Percentiles rank a stretch among this genome's conserved stretches.
Conservation (phyloP, 2,888 invertebrate genomes). For the Tinea pellionella region DNA sequence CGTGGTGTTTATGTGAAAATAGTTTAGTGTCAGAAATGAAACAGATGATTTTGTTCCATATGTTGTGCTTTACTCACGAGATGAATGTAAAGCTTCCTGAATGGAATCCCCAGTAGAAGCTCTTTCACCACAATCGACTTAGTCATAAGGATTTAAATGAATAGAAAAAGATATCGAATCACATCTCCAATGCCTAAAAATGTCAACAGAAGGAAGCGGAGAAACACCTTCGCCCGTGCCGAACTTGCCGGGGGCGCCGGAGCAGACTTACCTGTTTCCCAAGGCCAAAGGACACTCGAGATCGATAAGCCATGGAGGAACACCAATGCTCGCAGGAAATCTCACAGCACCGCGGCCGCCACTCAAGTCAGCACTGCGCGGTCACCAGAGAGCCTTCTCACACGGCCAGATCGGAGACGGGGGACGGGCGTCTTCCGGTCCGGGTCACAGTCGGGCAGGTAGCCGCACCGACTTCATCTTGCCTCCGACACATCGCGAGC, state of each 20-base stretch:
- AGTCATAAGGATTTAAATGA: conserved; percentile 44
- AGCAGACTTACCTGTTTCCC: conserved; percentile 64
- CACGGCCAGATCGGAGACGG: conserved; percentile 86
- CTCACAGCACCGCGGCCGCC: conserved; percentile 70
- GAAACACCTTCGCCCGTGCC: conserved; percentile 62
- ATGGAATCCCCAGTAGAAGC: neutral
- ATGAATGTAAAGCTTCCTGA: neutral
- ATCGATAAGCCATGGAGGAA: conserved; percentile 88
- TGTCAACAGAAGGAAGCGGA: conserved; percentile 76
- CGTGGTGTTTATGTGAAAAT: neutral
- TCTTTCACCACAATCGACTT: neutral
- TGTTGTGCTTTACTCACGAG: conserved; percentile 29
- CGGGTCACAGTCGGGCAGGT: conserved; percentile 83
- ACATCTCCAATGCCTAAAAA: conserved; percentile 70
- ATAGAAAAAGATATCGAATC: conserved; percentile 33
- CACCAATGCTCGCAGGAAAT: conserved; percentile 55
- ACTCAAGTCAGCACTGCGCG: conserved; percentile 77
- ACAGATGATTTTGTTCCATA: conserved; percentile 60
- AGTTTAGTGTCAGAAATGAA: conserved; percentile 42
- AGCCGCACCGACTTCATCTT: conserved; percentile 91
- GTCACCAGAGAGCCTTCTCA: conserved; percentile 87
- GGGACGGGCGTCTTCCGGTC: conserved; percentile 43
- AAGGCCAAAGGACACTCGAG: conserved; percentile 77
- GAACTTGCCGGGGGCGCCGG: conserved; percentile 62
- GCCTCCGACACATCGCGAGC: conserved; percentile 86